phyloP scores from a whole-genome alignment of 2,888 invertebrate species.

The Apantesis nais region DNA sequence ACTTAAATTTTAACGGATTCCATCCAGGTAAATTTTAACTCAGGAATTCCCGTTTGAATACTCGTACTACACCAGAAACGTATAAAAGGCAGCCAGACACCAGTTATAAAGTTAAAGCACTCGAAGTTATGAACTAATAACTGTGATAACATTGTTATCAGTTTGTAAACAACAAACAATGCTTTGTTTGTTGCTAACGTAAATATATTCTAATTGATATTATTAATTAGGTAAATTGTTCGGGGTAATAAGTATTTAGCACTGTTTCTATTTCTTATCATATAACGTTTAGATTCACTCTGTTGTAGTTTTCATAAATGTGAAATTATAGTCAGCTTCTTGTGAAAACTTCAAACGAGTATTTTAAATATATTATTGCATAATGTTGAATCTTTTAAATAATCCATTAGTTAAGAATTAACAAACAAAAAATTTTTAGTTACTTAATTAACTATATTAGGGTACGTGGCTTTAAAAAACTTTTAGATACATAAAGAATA shows the following conservation, averaged over 20 bases:
- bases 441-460: no score
- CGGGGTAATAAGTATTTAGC: neutral
- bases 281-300: neutral
- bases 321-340: neutral
- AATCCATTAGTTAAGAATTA: neutral
- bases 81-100: slow-evolving; percentile 14
- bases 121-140: slow-evolving; percentile 46
- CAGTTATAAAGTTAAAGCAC: slow-evolving; percentile 32
- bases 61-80: slow-evolving; percentile 6
- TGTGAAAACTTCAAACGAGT: neutral
- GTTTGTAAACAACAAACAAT: slow-evolving; percentile 43
- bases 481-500: neutral
- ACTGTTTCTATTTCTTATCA: neutral
- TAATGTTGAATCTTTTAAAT: no score
- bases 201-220: slow-evolving; percentile 40
- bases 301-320: neutral
- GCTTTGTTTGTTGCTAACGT: slow-evolving; percentile 38
- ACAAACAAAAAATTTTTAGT: neutral
- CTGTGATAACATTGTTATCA: slow-evolving; percentile 41
- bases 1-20: neutral
- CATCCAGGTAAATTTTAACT: neutral
- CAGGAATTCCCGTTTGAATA: slow-evolving; percentile 8
- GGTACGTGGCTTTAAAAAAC: neutral
- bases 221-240: slow-evolving; percentile 41
- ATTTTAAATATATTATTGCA: neutral